Percentiles rank a stretch among this genome's conserved stretches.
phyloP scores from a whole-genome alignment of 2,797 vertebrate genomes.

The Lepilemur ruficaudatus region DNA sequence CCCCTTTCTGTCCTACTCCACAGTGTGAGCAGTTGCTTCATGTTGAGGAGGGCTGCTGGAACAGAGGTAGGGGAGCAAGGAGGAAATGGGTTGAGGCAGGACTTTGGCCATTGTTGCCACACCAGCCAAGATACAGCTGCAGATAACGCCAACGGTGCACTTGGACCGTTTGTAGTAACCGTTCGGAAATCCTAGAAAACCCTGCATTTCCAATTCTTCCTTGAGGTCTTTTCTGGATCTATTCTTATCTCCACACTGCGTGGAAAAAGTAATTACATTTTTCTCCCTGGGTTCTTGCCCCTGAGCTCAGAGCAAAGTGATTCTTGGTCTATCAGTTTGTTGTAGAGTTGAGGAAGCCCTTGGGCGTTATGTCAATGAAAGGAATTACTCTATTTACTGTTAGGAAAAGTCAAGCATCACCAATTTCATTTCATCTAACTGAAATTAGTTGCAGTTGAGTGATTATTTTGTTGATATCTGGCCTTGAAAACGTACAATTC shows the following conservation, averaged over 20 bases:
- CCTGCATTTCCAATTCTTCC: neutral
- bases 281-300: neutral
- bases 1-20: neutral
- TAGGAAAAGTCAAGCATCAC: conserved; percentile 63
- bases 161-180: neutral
- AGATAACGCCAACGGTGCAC: neutral
- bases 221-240: neutral
- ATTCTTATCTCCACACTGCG: neutral
- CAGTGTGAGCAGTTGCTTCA: neutral
- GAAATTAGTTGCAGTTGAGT: conserved; percentile 66
- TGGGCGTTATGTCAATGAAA: conserved; percentile 61
- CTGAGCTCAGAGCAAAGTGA: neutral
- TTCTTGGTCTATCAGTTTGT: conserved; percentile 45
- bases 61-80: neutral
- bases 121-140: neutral
- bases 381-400: conserved; percentile 56
- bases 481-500: conserved; percentile 64
- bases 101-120: neutral
- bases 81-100: neutral
- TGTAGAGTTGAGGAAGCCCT: conserved; percentile 40
- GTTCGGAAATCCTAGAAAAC: neutral
- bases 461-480: conserved; percentile 55
- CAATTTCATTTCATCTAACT: conserved; percentile 52
- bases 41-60: neutral
- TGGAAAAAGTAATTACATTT: neutral